A percentile compares a stretch with the other conserved stretches of the same genome.
phyloP scores from a whole-genome alignment of 2,888 invertebrate species.

The Xestoiulus laeticollis region DNA sequence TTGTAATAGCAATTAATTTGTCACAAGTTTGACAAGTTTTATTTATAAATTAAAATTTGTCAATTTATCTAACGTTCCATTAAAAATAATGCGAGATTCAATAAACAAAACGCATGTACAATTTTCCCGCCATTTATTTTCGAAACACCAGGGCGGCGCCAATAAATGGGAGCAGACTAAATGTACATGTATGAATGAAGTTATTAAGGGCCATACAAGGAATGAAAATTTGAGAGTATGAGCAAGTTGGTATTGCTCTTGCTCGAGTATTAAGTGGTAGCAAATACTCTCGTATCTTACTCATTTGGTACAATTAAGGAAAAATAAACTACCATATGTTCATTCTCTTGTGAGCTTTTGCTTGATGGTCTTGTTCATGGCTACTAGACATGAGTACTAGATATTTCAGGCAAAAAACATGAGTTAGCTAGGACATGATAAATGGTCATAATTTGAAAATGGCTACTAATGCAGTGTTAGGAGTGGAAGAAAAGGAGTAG shows the following conservation, averaged over 20 bases:
- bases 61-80: too few relatives aligned
- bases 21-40: too few relatives aligned
- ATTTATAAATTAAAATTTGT: too few relatives aligned
- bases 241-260: neutral
- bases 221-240: neutral
- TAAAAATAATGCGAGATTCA: too few relatives aligned
- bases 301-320: neutral
- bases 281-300: neutral
- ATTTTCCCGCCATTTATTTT: neutral
- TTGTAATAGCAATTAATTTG: too few relatives aligned
- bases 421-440: neutral
- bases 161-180: too few relatives aligned
- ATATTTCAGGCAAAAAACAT: neutral
- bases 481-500: neutral
- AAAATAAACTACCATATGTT: neutral
- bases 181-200: too few relatives aligned
- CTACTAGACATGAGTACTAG: neutral
- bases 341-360: neutral
- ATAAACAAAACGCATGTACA: neutral
- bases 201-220: neutral
- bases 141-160: neutral
- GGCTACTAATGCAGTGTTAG: neutral
- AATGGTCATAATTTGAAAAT: neutral
- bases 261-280: neutral
- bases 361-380: neutral